These are phyloP conservation scores for Trypoxylus dichotomus DNA, from an alignment of 1,140 invertebrate genomes.

Conservation along the genomic window DNA sequence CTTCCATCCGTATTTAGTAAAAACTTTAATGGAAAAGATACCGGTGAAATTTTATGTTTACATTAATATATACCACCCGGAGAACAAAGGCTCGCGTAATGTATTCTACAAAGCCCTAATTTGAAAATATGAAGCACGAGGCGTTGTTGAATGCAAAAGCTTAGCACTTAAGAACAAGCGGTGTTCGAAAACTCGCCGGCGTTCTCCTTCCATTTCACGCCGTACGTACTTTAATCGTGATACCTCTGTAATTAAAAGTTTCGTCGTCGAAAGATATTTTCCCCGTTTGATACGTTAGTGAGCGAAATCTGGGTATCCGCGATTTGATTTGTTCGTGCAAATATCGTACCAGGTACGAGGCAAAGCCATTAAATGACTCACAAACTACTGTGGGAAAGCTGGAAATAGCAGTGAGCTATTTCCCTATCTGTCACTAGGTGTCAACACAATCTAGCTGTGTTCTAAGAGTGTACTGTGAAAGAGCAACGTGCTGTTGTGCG, in stretches of 20 bases:
- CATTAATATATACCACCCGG: not conserved
- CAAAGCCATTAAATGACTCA: too few relatives aligned
- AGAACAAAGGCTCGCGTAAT: not conserved
- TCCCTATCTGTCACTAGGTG: too few relatives aligned
- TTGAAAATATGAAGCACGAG: conserved; percentile 2
- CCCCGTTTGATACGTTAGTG: not conserved
- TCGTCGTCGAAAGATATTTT: not conserved
- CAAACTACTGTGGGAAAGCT: too few relatives aligned
- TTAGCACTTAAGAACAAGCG: conserved; percentile 10
- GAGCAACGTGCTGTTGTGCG: too few relatives aligned
- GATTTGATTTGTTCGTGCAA: not conserved
- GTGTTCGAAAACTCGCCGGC: not conserved
- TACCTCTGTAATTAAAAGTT: conserved; percentile 8
- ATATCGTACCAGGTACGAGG: not conserved
- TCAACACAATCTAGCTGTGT: too few relatives aligned
- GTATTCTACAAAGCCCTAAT: conserved; percentile 4
- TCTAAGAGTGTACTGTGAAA: too few relatives aligned
- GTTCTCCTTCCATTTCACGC: not conserved
- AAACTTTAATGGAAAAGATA: not conserved
- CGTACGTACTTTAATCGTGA: not conserved
- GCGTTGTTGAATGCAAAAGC: not conserved
- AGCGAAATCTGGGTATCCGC: not conserved
- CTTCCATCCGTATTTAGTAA: not conserved
- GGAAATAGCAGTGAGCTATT: too few relatives aligned
- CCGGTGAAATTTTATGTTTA: not conserved